phyloP scores from a whole-genome alignment of 2,113 vertebrate genomes.

The Tapirus terrestris region DNA sequence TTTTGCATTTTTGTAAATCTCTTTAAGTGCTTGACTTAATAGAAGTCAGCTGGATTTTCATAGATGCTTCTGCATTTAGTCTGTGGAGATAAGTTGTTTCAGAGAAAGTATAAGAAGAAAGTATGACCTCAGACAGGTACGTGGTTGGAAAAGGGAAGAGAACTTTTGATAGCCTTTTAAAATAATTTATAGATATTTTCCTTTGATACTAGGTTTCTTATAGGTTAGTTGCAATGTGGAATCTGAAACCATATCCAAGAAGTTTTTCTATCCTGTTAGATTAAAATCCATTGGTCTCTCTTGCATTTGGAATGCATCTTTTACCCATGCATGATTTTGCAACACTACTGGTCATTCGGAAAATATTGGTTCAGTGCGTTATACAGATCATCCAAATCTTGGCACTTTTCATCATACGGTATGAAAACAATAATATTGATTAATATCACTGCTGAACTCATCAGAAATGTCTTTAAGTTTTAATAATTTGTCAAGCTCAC shows the following conservation, averaged over 20 bases:
- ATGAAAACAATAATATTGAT: background rate
- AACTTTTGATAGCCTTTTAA: slow-evolving; percentile 13
- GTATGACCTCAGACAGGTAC: background rate
- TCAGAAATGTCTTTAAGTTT: background rate
- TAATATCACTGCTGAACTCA: background rate
- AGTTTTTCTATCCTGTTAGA: background rate
- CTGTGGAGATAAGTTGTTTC: background rate
- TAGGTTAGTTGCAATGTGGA: background rate
- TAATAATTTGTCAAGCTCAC: background rate
- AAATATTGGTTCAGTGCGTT: background rate
- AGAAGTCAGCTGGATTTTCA: slow-evolving; percentile 14
- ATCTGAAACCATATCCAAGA: background rate
- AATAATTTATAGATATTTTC: background rate
- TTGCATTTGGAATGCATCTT: background rate
- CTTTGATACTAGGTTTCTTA: background rate
- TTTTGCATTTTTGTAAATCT: slow-evolving; percentile 6
- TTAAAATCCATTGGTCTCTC: background rate
- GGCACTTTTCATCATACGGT: background rate
- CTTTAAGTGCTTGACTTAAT: background rate
- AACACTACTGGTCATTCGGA: background rate
- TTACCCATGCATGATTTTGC: background rate
- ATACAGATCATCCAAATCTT: background rate
- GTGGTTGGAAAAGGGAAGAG: background rate
- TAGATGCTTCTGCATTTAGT: background rate
- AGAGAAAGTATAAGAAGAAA: background rate